Evolutionary conservation across 1,140 invertebrate genomes (phyloP).

Genomic region (Papilio glaucus): DNA sequence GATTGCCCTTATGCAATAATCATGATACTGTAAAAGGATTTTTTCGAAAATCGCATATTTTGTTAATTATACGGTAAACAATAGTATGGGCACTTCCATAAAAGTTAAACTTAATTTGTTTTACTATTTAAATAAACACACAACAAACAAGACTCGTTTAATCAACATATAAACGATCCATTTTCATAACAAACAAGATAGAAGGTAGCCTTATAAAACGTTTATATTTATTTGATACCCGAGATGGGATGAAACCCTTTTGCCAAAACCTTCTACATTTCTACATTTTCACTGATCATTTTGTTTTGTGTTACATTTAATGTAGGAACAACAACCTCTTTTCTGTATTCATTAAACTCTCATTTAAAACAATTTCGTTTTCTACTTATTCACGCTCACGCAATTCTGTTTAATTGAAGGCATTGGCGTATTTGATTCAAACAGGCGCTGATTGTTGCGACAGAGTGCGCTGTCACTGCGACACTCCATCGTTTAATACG

Average conservation of each 20-base stretch:
- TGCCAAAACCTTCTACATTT: neutral
- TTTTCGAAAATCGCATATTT: neutral
- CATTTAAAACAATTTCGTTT: neutral
- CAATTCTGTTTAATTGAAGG: constrained; percentile 10
- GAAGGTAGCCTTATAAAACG: constrained; percentile 13
- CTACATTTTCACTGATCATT: neutral
- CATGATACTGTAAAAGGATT: too few species aligned
- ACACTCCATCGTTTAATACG: too few species aligned
- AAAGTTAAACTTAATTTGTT: neutral
- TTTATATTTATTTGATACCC: constrained; percentile 29
- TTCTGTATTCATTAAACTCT: neutral
- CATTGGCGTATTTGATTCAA: neutral
- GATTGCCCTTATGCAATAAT: too few species aligned
- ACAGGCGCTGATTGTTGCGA: neutral
- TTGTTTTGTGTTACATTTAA: neutral
- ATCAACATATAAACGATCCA: constrained; percentile 23
- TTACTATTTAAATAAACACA: constrained; percentile 3
- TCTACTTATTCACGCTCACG: neutral
- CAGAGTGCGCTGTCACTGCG: neutral
- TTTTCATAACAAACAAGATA: constrained; percentile 17
- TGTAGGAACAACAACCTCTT: neutral
- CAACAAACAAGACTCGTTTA: constrained; percentile 23
- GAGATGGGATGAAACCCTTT: constrained; percentile 9
- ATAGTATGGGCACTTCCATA: neutral
- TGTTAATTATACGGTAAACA: neutral